Conservation (phyloP, 2,888 invertebrate genomes). For the Coelogynopora nodosa region DNA sequence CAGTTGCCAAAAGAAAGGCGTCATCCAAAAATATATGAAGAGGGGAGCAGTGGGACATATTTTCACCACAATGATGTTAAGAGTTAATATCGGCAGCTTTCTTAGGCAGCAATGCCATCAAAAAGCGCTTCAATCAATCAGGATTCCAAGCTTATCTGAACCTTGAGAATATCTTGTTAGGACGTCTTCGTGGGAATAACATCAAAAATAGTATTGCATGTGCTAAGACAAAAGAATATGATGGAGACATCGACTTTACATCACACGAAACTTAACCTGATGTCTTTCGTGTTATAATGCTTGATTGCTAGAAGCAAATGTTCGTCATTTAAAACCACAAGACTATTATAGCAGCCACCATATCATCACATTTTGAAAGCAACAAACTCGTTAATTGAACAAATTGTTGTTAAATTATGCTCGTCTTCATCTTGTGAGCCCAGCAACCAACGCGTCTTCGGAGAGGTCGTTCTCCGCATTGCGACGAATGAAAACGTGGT, state of each 20-base stretch:
- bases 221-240: conserved; percentile 21
- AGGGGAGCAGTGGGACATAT: conserved; percentile 25
- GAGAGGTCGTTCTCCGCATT: too few relatives aligned
- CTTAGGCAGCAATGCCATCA: neutral
- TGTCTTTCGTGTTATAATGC: conserved; percentile 3
- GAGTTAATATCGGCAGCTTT: conserved; percentile 3
- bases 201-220: conserved; percentile 1
- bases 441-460: neutral
- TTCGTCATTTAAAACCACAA: neutral
- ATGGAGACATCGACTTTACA: neutral
- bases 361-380: neutral
- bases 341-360: neutral
- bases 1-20: conserved; percentile 9
- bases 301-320: neutral
- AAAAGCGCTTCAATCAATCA: conserved; percentile 24
- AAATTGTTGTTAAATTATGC: neutral
- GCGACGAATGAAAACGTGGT: neutral
- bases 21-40: conserved; percentile 13
- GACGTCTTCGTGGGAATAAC: conserved; percentile 8
- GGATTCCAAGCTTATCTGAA: conserved; percentile 21
- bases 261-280: neutral
- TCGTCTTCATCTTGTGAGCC: too few relatives aligned
- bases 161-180: neutral
- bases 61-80: conserved; percentile 28
- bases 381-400: neutral